phyloP scores from a whole-genome alignment of 2,797 vertebrate species.

The Sebastes miniatus region DNA sequence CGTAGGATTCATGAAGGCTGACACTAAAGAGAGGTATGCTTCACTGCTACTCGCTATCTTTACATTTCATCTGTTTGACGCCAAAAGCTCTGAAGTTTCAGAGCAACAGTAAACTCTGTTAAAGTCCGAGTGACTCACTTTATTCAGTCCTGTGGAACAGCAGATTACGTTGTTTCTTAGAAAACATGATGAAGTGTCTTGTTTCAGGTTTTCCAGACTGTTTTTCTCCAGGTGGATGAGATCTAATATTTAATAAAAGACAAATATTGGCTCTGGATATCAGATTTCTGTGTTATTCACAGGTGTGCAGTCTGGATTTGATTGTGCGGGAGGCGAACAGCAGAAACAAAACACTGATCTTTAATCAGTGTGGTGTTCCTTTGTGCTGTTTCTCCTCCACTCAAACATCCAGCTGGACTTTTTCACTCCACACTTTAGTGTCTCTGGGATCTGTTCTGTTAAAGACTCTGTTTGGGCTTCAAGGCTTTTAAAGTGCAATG shows the following conservation, averaged over 20 bases:
- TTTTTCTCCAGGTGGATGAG: background rate
- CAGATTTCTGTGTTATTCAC: conserved; percentile 10
- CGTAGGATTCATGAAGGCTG: background rate
- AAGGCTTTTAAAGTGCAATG: background rate
- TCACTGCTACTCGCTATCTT: background rate
- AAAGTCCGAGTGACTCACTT: background rate
- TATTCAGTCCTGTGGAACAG: background rate
- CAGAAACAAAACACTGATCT: conserved; percentile 15
- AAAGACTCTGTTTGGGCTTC: background rate
- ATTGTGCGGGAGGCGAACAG: background rate
- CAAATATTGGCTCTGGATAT: background rate
- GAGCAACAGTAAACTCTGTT: background rate
- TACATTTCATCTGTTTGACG: background rate
- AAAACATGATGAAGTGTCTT: background rate
- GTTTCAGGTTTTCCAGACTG: background rate
- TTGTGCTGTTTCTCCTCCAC: background rate
- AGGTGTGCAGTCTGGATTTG: conserved; percentile 39
- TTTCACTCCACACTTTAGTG: background rate
- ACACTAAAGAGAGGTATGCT: background rate
- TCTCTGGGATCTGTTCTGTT: background rate
- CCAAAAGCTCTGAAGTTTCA: background rate
- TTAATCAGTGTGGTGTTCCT: background rate
- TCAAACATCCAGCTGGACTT: background rate
- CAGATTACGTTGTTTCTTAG: background rate
- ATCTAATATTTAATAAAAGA: conserved; percentile 15